These are phyloP conservation scores for Allobates femoralis DNA, from an alignment of 2,797 vertebrate species.

Conservation along the genomic window DNA sequence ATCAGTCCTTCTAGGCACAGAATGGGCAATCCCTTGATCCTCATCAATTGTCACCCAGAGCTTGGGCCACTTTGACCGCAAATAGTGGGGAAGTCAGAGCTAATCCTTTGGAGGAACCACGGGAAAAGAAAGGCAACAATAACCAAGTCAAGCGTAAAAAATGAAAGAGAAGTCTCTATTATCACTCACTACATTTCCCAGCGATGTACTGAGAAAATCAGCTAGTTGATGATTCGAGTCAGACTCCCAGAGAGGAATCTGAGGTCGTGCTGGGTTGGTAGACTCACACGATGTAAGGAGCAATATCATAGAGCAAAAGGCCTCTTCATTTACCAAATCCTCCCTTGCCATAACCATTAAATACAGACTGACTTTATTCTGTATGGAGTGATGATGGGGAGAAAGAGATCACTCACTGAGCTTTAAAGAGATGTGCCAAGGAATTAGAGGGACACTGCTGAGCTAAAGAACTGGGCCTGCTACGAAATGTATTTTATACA, in stretches of 20 bases:
- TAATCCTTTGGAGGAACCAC: constrained; percentile 99
- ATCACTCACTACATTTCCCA: constrained; percentile 97
- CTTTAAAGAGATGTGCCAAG: constrained; percentile 70
- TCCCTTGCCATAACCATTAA: constrained; percentile 97
- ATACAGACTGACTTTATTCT: constrained; percentile 99
- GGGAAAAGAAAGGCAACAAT: constrained; percentile 99
- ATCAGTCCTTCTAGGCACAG: constrained; percentile 85
- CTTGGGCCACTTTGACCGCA: constrained; percentile 95
- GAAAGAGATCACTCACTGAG: constrained; percentile 79
- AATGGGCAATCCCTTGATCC: constrained; percentile 94
- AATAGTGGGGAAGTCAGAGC: constrained; percentile 98
- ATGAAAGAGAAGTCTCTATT: constrained; percentile 99
- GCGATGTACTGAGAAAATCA: constrained; percentile 96
- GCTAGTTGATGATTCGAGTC: constrained; percentile 98
- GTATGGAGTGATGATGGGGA: constrained; percentile 85
- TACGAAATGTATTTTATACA: constrained; percentile 19
- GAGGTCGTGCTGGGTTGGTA: constrained; percentile 94
- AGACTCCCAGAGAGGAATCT: constrained; percentile 94
- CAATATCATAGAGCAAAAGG: constrained; percentile 90
- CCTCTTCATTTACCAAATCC: constrained; percentile 91
- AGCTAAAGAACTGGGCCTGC: constrained; percentile 61
- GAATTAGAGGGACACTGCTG: constrained; percentile 64
- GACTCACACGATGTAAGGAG: constrained; percentile 98
- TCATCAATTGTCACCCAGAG: constrained; percentile 94
- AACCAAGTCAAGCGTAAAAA: constrained; percentile 99